Evolutionary conservation across 2,888 invertebrate species (phyloP).

Genomic region (Oasisia sp.): DNA sequence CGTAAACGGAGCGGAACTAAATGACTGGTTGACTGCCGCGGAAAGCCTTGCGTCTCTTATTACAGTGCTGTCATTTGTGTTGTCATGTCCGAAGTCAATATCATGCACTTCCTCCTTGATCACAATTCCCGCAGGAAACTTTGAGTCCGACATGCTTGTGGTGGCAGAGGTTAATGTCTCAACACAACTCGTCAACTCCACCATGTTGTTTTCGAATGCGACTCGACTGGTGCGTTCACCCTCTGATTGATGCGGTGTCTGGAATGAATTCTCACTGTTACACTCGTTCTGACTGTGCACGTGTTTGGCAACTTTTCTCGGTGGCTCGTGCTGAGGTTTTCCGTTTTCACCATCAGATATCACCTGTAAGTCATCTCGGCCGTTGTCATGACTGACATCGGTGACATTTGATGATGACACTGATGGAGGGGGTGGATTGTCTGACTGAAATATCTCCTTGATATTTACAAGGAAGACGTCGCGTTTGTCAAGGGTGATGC

Average conservation of each 20-base stretch:
- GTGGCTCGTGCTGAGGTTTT: neutral
- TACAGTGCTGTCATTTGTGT: neutral
- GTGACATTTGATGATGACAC: neutral
- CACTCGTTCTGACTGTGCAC: neutral
- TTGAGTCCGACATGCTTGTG: neutral
- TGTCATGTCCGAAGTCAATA: neutral
- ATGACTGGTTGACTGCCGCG: neutral
- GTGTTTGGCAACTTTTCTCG: slow-evolving; percentile 1
- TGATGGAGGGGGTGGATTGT: neutral
- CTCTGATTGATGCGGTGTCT: neutral
- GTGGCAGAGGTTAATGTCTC: slow-evolving; percentile 3
- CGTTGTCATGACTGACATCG: neutral
- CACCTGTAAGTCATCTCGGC: neutral
- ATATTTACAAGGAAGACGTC: neutral
- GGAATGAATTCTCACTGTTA: neutral
- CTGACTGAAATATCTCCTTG: slow-evolving; percentile 1
- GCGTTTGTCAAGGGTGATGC: slow-evolving; percentile 17
- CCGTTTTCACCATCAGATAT: neutral
- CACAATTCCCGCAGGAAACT: neutral
- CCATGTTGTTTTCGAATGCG: neutral
- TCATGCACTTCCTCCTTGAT: neutral
- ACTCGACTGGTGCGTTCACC: neutral
- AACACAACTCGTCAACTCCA: neutral
- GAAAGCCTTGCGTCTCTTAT: neutral
- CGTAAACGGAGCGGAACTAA: neutral